Evolutionary conservation across 92 coral and sea anemone species (phyloP), one percentile per base, ranked within the genome.

Genomic region (Actinernus sp.): DNA sequence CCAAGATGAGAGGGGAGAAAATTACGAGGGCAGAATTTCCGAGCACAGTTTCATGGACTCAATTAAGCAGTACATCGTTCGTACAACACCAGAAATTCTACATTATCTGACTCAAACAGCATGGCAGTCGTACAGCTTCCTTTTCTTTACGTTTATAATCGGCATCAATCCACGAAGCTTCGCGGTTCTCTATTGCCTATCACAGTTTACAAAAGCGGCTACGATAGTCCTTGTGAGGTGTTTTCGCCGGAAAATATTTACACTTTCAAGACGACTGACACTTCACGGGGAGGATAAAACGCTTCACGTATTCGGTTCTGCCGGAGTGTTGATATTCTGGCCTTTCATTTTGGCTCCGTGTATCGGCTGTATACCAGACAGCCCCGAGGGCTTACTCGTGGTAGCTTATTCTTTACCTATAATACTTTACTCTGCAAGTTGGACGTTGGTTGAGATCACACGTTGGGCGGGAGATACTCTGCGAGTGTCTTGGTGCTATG

Each of bases 311-410:
- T 26, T 85, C 31, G 82, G 86, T 1, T 85, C 91, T 0, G 81
- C 76, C 19, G 85, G 86, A 1, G 43, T 85, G 12, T 47, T 85
- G 31, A 49, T 85, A 26, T 68, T 76, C 36, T 85, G 91, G 91
- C 91, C 91, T 9, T 72, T 78, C 43, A 23, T 50, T n/a, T 67
- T 72, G 23, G 67, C 63, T 21, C 86, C 91, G 4, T 85, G 91
- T 52, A 29, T 85, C 25, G 25, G 63, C 20, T 71, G 86, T 23
- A 60, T 29, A 31, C 66, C 34, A 11, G 74, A 55, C 30, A 43
- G 49, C 18, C 48, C 86, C 0, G 14, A 71, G 36, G 6, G 49
- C 14, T 22, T 30, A 1, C 32, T 65, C 20, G 81, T 58, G 30
- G 39, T 71, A 13, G 76, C 76, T 13, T 71, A 85, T 44, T 25